Evolutionary conservation across 2,797 vertebrate genomes (phyloP), one percentile per base, ranked within the genome.

Genomic region (Tangara arthus): DNA sequence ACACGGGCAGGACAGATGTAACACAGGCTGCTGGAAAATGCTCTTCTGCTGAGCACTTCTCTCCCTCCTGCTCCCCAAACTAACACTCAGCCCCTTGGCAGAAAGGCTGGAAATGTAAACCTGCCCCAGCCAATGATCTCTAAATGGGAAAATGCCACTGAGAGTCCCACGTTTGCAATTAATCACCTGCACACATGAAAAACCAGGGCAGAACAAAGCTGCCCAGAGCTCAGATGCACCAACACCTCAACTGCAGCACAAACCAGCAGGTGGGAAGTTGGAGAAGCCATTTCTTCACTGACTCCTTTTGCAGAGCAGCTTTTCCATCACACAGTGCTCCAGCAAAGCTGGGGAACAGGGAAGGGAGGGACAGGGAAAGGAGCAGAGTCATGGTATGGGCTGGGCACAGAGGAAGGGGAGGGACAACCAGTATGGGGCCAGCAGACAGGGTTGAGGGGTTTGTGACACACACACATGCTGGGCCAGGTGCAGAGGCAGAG

Each of bases 101-200:
- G 37, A 59, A 63, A 60, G 30, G 35, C 6, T 70, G 73, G 71
- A 56, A 93, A 50, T 12, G 8, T 3, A 65, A 95, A 69, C 30
- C 83, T 2, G 2, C 52, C 32, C 1, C 0, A 81, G 57, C 14
- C 52, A 15, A 24, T 16, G 50, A 90, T 15, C 21, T 82, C 71
- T 28, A 23, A 71, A 24, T 1, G 3, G 8, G 50, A 81, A 78
- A 90, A 65, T 0, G 0, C 10, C 26, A 19, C 61, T 1, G 9
- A 1, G 18, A 64, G 53, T 34, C n/a, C 80, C 32, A 10, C 0
- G 0, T 22, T 64, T 20, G 23, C 61, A 28, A 61, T 60, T 76
- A 35, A 78, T 70, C 64, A 68, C 35, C 41, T 32, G 63, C n/a
- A 55, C n/a, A 30, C n/a, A 28, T 8, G 27, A 44, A 72, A 72